Percentiles rank a stretch among this genome's conserved stretches.
These are phyloP conservation scores for Apodemia hepburni DNA, from an alignment of 2,888 invertebrate species.

Conservation along the genomic window DNA sequence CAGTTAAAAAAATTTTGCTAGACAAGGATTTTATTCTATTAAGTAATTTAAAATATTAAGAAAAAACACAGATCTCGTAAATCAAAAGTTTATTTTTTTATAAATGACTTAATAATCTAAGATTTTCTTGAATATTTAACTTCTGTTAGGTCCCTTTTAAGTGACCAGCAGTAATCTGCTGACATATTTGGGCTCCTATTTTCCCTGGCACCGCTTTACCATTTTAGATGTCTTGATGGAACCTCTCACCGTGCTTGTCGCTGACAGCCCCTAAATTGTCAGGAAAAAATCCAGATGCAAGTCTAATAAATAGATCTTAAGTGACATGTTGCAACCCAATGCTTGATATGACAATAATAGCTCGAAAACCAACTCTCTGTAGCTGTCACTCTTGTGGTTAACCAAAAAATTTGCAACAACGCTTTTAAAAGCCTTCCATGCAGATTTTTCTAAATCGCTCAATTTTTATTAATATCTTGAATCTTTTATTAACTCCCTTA, in stretches of 20 bases:
- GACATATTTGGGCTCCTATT: constrained; percentile 36
- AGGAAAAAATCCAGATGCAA: neutral
- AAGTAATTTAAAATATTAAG: too few species aligned
- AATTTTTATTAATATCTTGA: too few species aligned
- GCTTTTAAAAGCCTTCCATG: constrained; percentile 1
- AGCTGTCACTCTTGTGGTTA: neutral
- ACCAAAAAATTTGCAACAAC: neutral
- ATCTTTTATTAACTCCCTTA: too few species aligned
- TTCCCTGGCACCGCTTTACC: too few species aligned
- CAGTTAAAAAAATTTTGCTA: too few species aligned
- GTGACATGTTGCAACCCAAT: constrained; percentile 22
- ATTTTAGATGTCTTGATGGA: constrained; percentile 44
- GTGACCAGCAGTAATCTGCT: constrained; percentile 43
- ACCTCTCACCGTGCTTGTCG: constrained; percentile 44
- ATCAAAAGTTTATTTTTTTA: neutral
- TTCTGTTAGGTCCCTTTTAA: constrained; percentile 21
- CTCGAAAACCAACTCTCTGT: too few species aligned
- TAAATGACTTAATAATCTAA: constrained; percentile 18
- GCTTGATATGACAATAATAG: constrained; percentile 8
- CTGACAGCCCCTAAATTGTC: constrained; percentile 24
- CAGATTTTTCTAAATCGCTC: neutral
- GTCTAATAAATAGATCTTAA: constrained; percentile 21
- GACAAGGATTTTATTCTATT: too few species aligned
- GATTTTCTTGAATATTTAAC: constrained; percentile 19
- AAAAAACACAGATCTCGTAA: too few species aligned